These are phyloP conservation scores for Chymomyza amoena DNA, from an alignment of 2,888 invertebrate genomes.

Conservation along the genomic window DNA sequence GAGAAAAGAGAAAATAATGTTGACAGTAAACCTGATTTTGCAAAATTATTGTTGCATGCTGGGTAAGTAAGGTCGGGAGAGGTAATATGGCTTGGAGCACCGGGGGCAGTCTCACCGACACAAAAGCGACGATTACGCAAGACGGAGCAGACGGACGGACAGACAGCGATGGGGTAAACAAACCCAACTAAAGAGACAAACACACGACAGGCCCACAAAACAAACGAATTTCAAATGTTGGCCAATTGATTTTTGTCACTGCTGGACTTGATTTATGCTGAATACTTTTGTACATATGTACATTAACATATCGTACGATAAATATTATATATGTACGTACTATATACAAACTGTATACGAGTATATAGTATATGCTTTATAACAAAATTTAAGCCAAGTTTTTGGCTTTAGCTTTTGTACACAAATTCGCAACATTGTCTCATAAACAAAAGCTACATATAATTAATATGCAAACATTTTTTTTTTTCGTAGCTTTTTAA, in stretches of 20 bases:
- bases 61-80: slow-evolving; percentile 1
- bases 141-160: slow-evolving; percentile 20
- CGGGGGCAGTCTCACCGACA: neutral
- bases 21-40: slow-evolving; percentile 52
- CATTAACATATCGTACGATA: neutral
- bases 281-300: slow-evolving; percentile 13
- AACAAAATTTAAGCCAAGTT: neutral
- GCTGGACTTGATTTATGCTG: slow-evolving; percentile 7
- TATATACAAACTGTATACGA: neutral
- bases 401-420: slow-evolving; percentile 33
- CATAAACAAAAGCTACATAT: neutral
- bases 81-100: neutral
- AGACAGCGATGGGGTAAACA: slow-evolving; percentile 4
- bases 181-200: slow-evolving; percentile 26
- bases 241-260: slow-evolving; percentile 37
- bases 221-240: slow-evolving; percentile 29
- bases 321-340: neutral
- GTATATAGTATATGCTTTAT: neutral
- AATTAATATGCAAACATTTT: slow-evolving; percentile 13
- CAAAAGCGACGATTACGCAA: slow-evolving; percentile 51
- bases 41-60: slow-evolving; percentile 34
- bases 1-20: slow-evolving; percentile 12
- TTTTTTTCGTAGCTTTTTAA: slow-evolving; percentile 5
- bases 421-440: slow-evolving; percentile 56
- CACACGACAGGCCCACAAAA: slow-evolving; percentile 45